Percentiles rank a stretch among this genome's conserved stretches.
phyloP scores from a whole-genome alignment of 1,140 invertebrate species.

The Cylas formicarius region DNA sequence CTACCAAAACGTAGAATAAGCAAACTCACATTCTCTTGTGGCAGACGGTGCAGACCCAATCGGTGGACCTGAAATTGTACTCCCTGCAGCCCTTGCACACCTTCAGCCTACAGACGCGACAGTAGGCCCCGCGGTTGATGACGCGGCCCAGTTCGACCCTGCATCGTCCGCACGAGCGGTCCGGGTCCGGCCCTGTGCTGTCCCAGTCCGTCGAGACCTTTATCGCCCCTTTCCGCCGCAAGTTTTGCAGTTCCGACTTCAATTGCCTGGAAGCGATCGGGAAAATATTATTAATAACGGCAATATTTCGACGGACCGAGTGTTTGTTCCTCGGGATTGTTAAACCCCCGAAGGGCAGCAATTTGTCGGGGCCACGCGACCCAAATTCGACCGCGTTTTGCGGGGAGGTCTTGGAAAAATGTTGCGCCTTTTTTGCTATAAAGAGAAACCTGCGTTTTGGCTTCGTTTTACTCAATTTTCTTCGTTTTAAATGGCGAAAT shows the following conservation, averaged over 20 bases:
- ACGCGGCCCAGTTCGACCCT: slow-evolving; percentile 62
- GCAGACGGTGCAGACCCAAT: slow-evolving; percentile 70
- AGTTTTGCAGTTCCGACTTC: slow-evolving; percentile 55
- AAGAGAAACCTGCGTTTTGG: too few relatives aligned
- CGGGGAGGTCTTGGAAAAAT: too few relatives aligned
- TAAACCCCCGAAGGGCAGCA: too few relatives aligned
- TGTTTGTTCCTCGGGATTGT: too few relatives aligned
- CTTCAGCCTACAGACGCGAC: slow-evolving; percentile 58
- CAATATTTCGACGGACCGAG: too few relatives aligned
- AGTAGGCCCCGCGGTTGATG: slow-evolving; percentile 66
- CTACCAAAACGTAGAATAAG: too few relatives aligned
- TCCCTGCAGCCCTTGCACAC: slow-evolving; percentile 70
- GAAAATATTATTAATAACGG: too few relatives aligned
- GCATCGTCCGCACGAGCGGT: slow-evolving; percentile 62
- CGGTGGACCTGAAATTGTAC: slow-evolving; percentile 49
- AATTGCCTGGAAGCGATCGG: slow-evolving; percentile 57
- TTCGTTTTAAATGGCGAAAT: too few relatives aligned
- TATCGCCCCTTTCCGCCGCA: slow-evolving; percentile 53
- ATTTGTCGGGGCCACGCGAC: too few relatives aligned
- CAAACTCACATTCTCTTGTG: slow-evolving; percentile 69
- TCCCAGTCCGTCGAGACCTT: slow-evolving; percentile 40
- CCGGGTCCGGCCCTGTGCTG: slow-evolving; percentile 42
- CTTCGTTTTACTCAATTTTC: too few relatives aligned
- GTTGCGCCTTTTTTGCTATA: too few relatives aligned
- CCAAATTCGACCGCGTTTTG: too few relatives aligned